Conservation (phyloP, 2,888 invertebrate species). For the Cheilosia scutellata region DNA sequence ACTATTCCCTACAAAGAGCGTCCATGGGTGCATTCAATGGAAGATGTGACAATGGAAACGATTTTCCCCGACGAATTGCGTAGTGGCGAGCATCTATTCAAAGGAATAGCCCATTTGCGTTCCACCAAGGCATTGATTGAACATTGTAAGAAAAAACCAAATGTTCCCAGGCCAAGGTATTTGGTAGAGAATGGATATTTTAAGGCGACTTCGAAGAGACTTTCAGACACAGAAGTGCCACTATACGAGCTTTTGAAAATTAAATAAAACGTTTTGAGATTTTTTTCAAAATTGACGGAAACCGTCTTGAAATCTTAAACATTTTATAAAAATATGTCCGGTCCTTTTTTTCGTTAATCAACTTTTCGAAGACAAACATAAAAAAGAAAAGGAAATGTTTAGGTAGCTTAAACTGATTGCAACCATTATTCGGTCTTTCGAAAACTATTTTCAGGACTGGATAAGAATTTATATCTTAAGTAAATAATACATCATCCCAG, state of each 20-base stretch:
- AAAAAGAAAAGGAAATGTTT: too few species aligned
- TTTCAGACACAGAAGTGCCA: constrained; percentile 79
- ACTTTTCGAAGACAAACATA: too few species aligned
- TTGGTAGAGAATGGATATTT: constrained; percentile 80
- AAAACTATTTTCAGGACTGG: too few species aligned
- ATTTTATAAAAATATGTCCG: too few species aligned
- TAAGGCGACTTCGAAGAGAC: constrained; percentile 73
- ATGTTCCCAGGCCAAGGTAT: constrained; percentile 80
- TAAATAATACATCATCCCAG: too few species aligned
- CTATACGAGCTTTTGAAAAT: constrained; percentile 81
- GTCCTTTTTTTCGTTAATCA: too few species aligned
- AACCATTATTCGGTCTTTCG: too few species aligned
- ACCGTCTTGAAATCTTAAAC: too few species aligned
- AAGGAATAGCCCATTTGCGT: constrained; percentile 83
- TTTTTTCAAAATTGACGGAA: too few species aligned
- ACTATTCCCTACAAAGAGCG: constrained; percentile 81
- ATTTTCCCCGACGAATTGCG: constrained; percentile 82
- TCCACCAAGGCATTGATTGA: constrained; percentile 81
- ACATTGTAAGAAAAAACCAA: constrained; percentile 80
- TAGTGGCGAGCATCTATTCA: constrained; percentile 81
- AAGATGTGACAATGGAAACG: constrained; percentile 80
- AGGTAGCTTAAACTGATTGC: too few species aligned
- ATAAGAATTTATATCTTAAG: too few species aligned
- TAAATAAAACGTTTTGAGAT: constrained; percentile 76
- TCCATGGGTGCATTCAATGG: constrained; percentile 79